phyloP scores from a whole-genome alignment of 2,888 invertebrate species.

The Drosophila antonietae region DNA sequence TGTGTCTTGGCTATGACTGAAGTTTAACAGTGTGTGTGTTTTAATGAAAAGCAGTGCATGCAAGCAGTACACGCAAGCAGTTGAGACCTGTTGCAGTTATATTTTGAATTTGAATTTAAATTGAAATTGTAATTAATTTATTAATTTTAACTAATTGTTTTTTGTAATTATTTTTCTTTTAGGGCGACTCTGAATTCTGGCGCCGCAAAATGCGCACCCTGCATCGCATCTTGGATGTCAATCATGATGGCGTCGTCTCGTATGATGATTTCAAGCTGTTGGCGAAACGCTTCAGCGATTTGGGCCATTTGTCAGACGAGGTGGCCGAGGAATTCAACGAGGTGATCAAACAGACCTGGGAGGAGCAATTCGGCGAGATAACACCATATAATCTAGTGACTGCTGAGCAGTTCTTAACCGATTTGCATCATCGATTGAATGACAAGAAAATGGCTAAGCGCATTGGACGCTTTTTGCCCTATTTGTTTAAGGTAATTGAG shows the following conservation, averaged over 20 bases:
- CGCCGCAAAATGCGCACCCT: conserved; percentile 93
- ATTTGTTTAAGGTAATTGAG: conserved; percentile 88
- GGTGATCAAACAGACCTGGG: conserved; percentile 92
- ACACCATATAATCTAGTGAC: conserved; percentile 92
- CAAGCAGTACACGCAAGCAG: conserved; percentile 22
- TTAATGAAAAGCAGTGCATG: background rate
- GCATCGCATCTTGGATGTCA: conserved; percentile 92
- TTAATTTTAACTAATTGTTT: background rate
- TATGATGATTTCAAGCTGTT: conserved; percentile 92
- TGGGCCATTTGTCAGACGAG: conserved; percentile 89
- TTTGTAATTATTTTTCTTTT: background rate
- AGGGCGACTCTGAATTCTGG: conserved; percentile 89
- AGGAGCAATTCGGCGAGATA: conserved; percentile 92
- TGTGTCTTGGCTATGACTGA: background rate
- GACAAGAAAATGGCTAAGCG: conserved; percentile 90
- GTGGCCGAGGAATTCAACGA: conserved; percentile 89
- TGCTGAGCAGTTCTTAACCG: conserved; percentile 92
- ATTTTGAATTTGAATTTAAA: conserved; percentile 5
- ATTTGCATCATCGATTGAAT: conserved; percentile 93
- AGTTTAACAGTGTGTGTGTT: background rate
- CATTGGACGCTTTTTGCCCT: conserved; percentile 92
- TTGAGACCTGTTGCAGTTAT: background rate
- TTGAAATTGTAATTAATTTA: background rate
- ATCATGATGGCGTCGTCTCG: conserved; percentile 93
- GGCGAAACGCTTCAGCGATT: conserved; percentile 89